phyloP scores from a whole-genome alignment of 2,888 invertebrate genomes.

The Melanotus villosus region DNA sequence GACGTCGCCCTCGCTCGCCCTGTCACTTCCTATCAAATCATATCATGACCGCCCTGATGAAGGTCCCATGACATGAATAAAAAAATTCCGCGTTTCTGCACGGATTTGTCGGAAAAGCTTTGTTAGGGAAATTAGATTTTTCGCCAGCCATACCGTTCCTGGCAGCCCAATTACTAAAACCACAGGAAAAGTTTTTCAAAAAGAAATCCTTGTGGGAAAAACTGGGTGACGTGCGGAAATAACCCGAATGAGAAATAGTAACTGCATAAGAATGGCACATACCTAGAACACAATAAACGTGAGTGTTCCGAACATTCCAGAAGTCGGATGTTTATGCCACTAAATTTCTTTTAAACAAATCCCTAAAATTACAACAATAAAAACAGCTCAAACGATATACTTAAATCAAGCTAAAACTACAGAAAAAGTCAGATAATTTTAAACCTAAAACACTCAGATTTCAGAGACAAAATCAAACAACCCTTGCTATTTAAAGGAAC shows the following conservation, averaged over 20 bases:
- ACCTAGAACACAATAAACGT: too few relatives aligned
- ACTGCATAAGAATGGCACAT: too few relatives aligned
- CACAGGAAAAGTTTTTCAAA: not conserved
- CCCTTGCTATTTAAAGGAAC: too few relatives aligned
- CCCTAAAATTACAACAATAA: too few relatives aligned
- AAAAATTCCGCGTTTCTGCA: constrained; percentile 20
- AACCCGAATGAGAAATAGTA: not conserved
- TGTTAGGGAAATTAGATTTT: constrained; percentile 38
- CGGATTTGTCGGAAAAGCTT: constrained; percentile 17
- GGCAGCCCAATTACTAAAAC: constrained; percentile 11
- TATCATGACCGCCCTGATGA: constrained; percentile 28
- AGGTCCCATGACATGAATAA: constrained; percentile 28
- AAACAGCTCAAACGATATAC: too few relatives aligned
- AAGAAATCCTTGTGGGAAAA: not conserved
- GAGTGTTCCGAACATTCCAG: too few relatives aligned
- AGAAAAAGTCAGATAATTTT: too few relatives aligned
- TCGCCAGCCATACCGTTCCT: not conserved
- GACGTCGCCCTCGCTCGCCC: constrained; percentile 34
- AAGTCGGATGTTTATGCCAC: too few relatives aligned
- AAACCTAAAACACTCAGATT: too few relatives aligned
- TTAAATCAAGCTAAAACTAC: too few relatives aligned
- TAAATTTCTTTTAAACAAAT: too few relatives aligned
- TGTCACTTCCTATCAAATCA: constrained; percentile 34
- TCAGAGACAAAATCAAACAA: too few relatives aligned
- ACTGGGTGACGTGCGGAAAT: not conserved